Evolutionary conservation across 23 tunicate species (phyloP).

Genomic region (Halocynthia aurantium): DNA sequence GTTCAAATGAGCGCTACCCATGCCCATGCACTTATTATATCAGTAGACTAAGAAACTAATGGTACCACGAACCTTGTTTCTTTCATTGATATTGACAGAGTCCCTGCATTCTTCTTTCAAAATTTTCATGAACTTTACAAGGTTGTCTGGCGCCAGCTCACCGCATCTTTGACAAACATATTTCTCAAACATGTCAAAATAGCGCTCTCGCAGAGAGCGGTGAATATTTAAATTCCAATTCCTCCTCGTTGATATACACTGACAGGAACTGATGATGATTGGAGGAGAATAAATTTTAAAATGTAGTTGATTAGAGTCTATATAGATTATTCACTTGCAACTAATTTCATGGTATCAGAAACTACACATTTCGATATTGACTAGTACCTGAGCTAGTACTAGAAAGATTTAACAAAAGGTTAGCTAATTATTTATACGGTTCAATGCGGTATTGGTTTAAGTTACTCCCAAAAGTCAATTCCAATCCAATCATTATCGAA

Average conservation of each 20-base stretch:
- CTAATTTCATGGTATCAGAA: no score
- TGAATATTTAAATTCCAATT: background rate
- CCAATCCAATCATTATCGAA: no score
- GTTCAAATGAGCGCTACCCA: no score
- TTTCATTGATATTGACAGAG: background rate
- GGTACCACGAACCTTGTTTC: slow-evolving; percentile 10
- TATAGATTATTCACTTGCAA: no score
- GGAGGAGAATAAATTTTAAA: background rate
- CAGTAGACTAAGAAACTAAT: no score
- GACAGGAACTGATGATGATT: background rate
- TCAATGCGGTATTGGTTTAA: no score
- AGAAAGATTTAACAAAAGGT: no score
- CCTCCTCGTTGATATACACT: background rate
- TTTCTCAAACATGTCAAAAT: background rate
- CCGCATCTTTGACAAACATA: background rate
- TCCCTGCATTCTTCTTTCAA: background rate
- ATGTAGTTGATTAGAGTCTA: background rate
- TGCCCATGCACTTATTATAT: no score
- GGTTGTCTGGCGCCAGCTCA: background rate
- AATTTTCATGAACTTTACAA: background rate
- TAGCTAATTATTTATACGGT: no score
- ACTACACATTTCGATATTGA: no score
- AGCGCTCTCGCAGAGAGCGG: background rate
- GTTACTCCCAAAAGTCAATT: no score
- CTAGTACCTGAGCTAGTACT: no score